A percentile compares a stretch with the other conserved stretches of the same genome.
Evolutionary conservation across 2,888 invertebrate genomes (phyloP).

Genomic region (Euplagia quadripunctaria): DNA sequence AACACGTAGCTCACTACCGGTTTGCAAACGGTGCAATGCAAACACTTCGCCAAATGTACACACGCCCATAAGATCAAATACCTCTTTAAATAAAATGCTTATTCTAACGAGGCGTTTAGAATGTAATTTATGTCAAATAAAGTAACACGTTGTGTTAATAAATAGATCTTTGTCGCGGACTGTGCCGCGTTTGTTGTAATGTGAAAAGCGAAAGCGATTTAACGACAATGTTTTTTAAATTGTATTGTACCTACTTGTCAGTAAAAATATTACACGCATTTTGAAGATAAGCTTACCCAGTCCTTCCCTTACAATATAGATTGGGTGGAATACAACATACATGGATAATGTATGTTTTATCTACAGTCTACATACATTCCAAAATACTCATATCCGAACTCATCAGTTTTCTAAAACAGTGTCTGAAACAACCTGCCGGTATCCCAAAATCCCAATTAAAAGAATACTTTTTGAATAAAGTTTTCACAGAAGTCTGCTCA

Average conservation of each 20-base stretch:
- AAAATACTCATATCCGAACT: too few species aligned
- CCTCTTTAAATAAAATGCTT: conserved; percentile 31
- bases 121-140: conserved; percentile 83
- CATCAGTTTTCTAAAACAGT: too few species aligned
- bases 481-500: not conserved
- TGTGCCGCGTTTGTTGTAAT: conserved; percentile 32
- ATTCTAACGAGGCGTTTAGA: conserved; percentile 75
- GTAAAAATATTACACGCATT: too few species aligned
- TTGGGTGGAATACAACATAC: too few species aligned
- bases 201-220: conserved; percentile 48
- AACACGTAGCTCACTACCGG: not conserved
- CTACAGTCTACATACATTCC: too few species aligned
- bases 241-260: not conserved
- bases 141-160: conserved; percentile 80
- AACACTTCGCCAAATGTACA: conserved; percentile 22
- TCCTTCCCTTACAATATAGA: too few species aligned
- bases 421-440: too few species aligned
- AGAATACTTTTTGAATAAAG: not conserved
- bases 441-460: too few species aligned
- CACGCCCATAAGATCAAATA: conserved; percentile 62
- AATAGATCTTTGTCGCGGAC: conserved; percentile 76
- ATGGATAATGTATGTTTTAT: too few species aligned
- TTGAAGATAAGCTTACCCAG: too few species aligned
- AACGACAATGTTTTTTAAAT: not conserved
- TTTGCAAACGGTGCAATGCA: not conserved